Evolutionary conservation across 2,888 invertebrate species (phyloP), one percentile per base, ranked within the genome.

Genomic region (Megalurothrips usitatus): DNA sequence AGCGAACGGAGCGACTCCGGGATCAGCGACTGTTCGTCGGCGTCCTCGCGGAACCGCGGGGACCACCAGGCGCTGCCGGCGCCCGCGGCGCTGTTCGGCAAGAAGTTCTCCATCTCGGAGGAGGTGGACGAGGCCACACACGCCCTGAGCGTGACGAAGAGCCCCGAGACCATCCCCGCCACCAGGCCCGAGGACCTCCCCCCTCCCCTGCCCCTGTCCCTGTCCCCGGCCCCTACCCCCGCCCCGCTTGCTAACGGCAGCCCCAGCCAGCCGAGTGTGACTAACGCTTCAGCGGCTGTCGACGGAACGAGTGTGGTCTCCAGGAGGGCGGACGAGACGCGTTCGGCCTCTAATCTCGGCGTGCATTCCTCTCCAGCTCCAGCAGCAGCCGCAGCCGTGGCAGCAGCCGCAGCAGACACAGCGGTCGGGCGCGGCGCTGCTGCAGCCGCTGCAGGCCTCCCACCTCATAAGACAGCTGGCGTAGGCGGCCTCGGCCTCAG

Each of bases 1-100:
- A 85, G 85, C 82, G 86, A 86, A 78, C 84, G 86, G 14, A 86
- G 86, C 82, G 86, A 86, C 83, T 85, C 85, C 79, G 86, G 86
- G 9, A 85, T 86, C 82, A 86, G 86, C 83, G 86, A 87, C 81
- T 86, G 85, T 81, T 85, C 85, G 19, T 82, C 82, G 49, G 58
- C 58, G 26, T 43, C 52, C 80, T 80, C 82, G 79, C 48, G 81
- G 78, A 23, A 79, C 81, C 82, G 82, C 58, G 82, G 81, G 79
- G 81, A 80, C 79, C 81, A 80, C 11, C 80, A 81, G 58, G 82
- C 82, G 6, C 79, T 81, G 23, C 79, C 82, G n/a, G 81, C 80
- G 28, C 78, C 81, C 2, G 11, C 81, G 23, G 80, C 79, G 12
- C 78, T 82, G 34, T 52, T 79, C 47, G 82, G 81, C 79, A 83